phyloP scores from a whole-genome alignment of 2,113 vertebrate genomes.

The Onychostruthus taczanowskii region DNA sequence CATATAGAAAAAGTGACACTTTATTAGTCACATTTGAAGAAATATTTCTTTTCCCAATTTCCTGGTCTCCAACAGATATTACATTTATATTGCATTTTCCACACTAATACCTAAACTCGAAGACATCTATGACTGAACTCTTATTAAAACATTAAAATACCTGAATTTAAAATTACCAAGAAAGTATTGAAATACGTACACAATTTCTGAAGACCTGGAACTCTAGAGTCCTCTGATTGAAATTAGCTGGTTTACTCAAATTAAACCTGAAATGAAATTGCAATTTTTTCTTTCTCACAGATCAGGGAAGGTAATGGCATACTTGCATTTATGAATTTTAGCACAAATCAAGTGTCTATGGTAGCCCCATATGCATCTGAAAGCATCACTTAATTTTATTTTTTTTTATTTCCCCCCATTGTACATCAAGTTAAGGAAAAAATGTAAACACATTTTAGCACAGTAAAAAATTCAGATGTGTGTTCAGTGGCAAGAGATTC shows the following conservation, averaged over 20 bases:
- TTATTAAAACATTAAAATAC: neutral
- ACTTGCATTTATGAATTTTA: neutral
- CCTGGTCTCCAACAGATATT: neutral
- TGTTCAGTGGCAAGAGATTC: neutral
- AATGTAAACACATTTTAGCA: neutral
- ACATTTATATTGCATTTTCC: neutral
- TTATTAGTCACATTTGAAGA: neutral
- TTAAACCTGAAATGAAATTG: constrained; percentile 81
- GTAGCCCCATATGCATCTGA: neutral
- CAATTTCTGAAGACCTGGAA: constrained; percentile 91
- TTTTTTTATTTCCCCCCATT: neutral
- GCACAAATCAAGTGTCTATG: neutral
- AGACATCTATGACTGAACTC: neutral
- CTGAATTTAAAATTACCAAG: neutral
- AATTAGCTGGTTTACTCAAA: constrained; percentile 83
- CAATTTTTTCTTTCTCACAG: neutral
- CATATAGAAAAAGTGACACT: neutral
- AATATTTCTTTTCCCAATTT: neutral
- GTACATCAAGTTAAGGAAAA: neutral
- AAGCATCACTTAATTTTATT: neutral
- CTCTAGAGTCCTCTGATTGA: constrained; percentile 88
- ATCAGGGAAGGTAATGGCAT: neutral
- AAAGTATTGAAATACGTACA: constrained; percentile 74
- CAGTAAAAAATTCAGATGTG: neutral
- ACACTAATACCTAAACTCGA: neutral